Conservation (phyloP, 2,888 invertebrate genomes). For the Tenthredo mesomela region DNA sequence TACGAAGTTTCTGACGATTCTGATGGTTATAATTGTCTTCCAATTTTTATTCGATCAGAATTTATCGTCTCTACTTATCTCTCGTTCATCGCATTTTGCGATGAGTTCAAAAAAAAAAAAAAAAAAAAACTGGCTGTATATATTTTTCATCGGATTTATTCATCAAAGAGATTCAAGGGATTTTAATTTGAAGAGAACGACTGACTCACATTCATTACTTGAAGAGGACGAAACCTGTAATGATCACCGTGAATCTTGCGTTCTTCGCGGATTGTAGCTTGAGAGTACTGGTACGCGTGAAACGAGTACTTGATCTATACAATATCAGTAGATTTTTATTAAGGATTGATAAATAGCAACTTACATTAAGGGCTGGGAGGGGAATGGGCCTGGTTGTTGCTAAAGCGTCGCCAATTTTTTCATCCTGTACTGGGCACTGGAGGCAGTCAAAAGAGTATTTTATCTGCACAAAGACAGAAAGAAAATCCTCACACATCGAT, state of each 20-base stretch:
- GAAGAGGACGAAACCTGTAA: neutral
- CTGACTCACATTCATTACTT: slow-evolving; percentile 63
- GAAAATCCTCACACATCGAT: slow-evolving; percentile 33
- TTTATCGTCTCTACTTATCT: neutral
- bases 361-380: slow-evolving; percentile 88
- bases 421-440: slow-evolving; percentile 85
- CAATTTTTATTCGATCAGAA: neutral
- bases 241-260: slow-evolving; percentile 72
- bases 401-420: slow-evolving; percentile 82
- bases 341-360: slow-evolving; percentile 53
- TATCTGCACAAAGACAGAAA: slow-evolving; percentile 80
- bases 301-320: slow-evolving; percentile 85
- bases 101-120: neutral
- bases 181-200: neutral
- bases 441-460: slow-evolving; percentile 87
- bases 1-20: neutral
- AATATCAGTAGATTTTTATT: neutral
- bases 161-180: neutral
- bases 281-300: slow-evolving; percentile 83
- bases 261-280: slow-evolving; percentile 81
- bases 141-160: neutral
- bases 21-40: neutral
- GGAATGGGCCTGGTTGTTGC: slow-evolving; percentile 81
- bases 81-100: neutral
- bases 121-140: neutral